Evolutionary conservation across 1,140 invertebrate genomes (phyloP).

Genomic region (Penaeus chinensis): DNA sequence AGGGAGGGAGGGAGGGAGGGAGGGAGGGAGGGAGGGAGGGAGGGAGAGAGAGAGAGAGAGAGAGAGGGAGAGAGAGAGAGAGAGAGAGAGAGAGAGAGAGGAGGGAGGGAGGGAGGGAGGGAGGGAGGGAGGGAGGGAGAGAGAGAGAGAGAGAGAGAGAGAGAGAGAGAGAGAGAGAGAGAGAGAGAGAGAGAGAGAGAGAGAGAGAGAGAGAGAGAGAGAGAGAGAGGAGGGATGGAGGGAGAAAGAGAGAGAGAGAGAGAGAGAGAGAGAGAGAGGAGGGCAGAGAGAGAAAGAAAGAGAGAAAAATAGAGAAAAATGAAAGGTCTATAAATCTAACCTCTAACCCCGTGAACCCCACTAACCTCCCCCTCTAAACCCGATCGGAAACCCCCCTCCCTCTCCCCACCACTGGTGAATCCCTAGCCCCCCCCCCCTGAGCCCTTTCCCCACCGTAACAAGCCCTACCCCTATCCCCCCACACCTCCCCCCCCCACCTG

Average conservation of each 20-base stretch:
- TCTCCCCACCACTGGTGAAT: too few relatives aligned
- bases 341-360: too few relatives aligned
- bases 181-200: slow-evolving; percentile 6
- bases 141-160: neutral
- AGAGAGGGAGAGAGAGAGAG: neutral
- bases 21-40: neutral
- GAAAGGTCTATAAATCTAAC: too few relatives aligned
- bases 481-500: too few relatives aligned
- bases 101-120: neutral
- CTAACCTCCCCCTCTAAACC: too few relatives aligned
- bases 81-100: neutral
- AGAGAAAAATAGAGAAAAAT: neutral
- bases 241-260: neutral
- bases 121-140: neutral
- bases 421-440: too few relatives aligned
- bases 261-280: slow-evolving; percentile 23
- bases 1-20: neutral
- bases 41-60: slow-evolving; percentile 5
- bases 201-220: neutral
- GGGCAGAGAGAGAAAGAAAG: neutral
- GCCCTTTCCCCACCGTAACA: too few relatives aligned
- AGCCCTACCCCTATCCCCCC: too few relatives aligned
- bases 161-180: slow-evolving; percentile 11
- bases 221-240: neutral
- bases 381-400: too few relatives aligned